Conservation (phyloP, 2,797 vertebrate species). For the Anabacerthia variegaticeps region DNA sequence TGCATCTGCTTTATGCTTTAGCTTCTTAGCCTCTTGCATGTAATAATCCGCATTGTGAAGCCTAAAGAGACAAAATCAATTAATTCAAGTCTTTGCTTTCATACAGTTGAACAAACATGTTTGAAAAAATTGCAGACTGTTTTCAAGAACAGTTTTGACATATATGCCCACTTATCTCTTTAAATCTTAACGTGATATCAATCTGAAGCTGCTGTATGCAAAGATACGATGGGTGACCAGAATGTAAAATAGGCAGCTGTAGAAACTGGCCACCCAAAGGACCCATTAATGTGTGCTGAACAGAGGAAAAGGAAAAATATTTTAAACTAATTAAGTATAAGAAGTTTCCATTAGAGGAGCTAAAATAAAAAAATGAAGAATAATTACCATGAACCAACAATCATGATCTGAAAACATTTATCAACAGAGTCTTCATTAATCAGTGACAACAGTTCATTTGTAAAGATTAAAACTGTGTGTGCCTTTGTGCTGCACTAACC, state of each 20-base stretch:
- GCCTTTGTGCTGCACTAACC: not conserved
- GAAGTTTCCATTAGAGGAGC: slow-evolving; percentile 16
- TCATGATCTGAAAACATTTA: slow-evolving; percentile 51
- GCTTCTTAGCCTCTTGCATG: slow-evolving; percentile 97
- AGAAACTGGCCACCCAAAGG: slow-evolving; percentile 36
- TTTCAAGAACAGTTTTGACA: not conserved
- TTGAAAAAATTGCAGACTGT: slow-evolving; percentile 11
- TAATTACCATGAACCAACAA: not conserved
- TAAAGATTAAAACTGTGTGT: slow-evolving; percentile 40
- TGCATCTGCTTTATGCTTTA: slow-evolving; percentile 97
- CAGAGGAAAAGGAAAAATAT: slow-evolving; percentile 16
- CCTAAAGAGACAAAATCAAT: slow-evolving; percentile 75
- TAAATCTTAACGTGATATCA: slow-evolving; percentile 18
- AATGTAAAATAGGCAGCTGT: slow-evolving; percentile 23
- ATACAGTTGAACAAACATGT: not conserved
- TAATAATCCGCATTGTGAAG: slow-evolving; percentile 95
- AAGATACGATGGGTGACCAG: slow-evolving; percentile 21
- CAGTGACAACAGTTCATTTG: slow-evolving; percentile 42
- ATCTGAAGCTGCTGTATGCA: slow-evolving; percentile 9
- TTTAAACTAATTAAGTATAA: slow-evolving; percentile 26
- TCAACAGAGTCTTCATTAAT: slow-evolving; percentile 47
- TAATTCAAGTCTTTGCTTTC: slow-evolving; percentile 22
- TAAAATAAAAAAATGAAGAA: slow-evolving; percentile 6
- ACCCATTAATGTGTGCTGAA: slow-evolving; percentile 44
- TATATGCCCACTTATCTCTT: not conserved